A percentile compares a stretch with the other conserved stretches of the same genome.
These are phyloP conservation scores for Leptinotarsa rubiginosa DNA, from an alignment of 2,888 invertebrate genomes.

Conservation along the genomic window DNA sequence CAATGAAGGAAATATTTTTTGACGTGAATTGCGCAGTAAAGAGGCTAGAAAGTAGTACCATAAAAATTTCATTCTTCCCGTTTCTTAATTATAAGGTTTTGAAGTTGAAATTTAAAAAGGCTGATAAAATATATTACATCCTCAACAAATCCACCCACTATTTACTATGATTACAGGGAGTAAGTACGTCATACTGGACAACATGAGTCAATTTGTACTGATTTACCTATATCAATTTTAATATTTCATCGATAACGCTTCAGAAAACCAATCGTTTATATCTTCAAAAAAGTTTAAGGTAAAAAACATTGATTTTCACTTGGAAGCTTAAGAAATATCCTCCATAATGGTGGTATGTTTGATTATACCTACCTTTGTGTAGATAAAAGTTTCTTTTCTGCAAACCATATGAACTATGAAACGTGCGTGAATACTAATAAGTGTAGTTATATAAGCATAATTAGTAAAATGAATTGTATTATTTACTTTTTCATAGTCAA, in stretches of 20 bases:
- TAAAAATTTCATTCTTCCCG: background rate
- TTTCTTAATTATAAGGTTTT: conserved; percentile 28
- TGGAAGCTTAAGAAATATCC: background rate
- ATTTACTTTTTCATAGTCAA: background rate
- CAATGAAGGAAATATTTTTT: conserved; percentile 55
- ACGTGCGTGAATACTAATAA: conserved; percentile 4
- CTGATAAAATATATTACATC: conserved; percentile 28
- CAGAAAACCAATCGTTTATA: background rate
- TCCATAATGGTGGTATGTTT: background rate
- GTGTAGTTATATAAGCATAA: background rate
- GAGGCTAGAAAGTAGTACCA: background rate
- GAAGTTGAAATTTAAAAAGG: background rate
- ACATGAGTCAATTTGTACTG: conserved; percentile 52
- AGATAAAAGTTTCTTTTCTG: background rate
- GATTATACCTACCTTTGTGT: background rate
- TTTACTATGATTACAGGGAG: conserved; percentile 46
- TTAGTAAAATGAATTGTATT: background rate
- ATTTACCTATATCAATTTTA: conserved; percentile 25
- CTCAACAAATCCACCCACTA: conserved; percentile 56
- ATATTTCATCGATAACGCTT: conserved; percentile 32
- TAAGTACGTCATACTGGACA: conserved; percentile 51
- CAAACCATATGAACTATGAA: background rate
- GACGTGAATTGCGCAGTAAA: conserved; percentile 56
- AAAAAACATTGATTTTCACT: background rate
- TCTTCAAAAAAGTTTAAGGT: background rate